phyloP scores from a whole-genome alignment of 2,113 vertebrate species.

The Dasyprocta punctata region DNA sequence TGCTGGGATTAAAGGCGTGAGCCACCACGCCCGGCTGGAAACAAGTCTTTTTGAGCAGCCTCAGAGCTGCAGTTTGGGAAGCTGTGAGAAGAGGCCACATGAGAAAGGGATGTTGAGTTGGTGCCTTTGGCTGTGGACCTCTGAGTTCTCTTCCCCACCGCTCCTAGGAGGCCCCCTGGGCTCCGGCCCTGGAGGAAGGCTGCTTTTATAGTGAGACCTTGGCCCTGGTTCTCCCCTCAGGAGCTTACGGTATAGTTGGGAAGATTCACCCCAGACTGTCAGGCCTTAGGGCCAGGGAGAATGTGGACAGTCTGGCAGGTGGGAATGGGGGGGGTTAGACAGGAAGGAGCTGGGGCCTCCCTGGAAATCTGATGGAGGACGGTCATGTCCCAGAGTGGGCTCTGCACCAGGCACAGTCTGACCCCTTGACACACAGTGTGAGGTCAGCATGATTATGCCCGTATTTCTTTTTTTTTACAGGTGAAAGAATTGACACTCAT shows the following conservation, averaged over 20 bases:
- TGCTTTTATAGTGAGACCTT: neutral
- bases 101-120: neutral
- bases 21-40: too few species aligned
- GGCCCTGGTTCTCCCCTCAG: neutral
- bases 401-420: neutral
- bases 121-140: neutral
- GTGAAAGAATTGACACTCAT: neutral
- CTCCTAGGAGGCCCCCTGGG: neutral
- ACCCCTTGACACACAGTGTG: neutral
- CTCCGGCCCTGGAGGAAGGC: neutral
- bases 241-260: neutral
- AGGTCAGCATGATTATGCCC: neutral
- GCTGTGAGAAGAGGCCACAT: neutral
- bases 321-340: neutral
- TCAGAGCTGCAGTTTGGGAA: slow-evolving; percentile 7
- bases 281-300: neutral
- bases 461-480: neutral
- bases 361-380: neutral
- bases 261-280: neutral
- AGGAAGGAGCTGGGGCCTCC: neutral
- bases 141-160: neutral
- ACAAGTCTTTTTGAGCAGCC: neutral
- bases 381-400: neutral
- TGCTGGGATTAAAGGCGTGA: too few species aligned
- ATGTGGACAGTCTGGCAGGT: neutral